These are phyloP conservation scores for Solen grandis DNA, from an alignment of 1,140 invertebrate genomes.

Conservation along the genomic window DNA sequence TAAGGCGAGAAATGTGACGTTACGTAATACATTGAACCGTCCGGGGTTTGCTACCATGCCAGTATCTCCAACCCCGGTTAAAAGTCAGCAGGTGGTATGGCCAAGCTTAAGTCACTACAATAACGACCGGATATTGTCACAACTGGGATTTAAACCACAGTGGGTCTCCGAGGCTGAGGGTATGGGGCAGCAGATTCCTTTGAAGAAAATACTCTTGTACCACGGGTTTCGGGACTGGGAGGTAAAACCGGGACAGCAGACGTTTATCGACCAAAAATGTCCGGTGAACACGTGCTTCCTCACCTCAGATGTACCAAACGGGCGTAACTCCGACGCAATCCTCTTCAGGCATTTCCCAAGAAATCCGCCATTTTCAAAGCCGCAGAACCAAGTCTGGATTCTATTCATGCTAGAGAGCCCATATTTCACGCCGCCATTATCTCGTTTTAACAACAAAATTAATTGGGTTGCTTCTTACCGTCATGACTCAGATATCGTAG, in stretches of 20 bases:
- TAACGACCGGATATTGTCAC: constrained; percentile 47
- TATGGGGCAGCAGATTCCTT: not conserved
- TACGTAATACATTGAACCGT: too few species aligned
- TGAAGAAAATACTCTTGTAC: constrained; percentile 61
- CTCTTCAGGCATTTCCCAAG: constrained; percentile 54
- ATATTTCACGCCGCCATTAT: constrained; percentile 85
- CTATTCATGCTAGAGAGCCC: constrained; percentile 89
- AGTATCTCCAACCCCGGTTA: not conserved
- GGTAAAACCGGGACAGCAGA: constrained; percentile 45
- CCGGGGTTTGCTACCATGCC: too few species aligned
- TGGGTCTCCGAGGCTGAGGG: not conserved
- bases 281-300: constrained; percentile 61
- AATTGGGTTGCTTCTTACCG: constrained; percentile 95
- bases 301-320: constrained; percentile 39
- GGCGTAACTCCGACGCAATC: constrained; percentile 57
- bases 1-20: too few species aligned
- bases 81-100: constrained; percentile 16
- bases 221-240: constrained; percentile 51
- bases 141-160: constrained; percentile 39
- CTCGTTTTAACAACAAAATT: constrained; percentile 88
- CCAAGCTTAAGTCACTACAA: constrained; percentile 26
- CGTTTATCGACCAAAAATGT: constrained; percentile 60
- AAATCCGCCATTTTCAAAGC: constrained; percentile 36
- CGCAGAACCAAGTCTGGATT: constrained; percentile 80
- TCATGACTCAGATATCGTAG: constrained; percentile 95